Evolutionary conservation across 2,797 vertebrate genomes (phyloP).

Genomic region (Sebastes hubbsi): DNA sequence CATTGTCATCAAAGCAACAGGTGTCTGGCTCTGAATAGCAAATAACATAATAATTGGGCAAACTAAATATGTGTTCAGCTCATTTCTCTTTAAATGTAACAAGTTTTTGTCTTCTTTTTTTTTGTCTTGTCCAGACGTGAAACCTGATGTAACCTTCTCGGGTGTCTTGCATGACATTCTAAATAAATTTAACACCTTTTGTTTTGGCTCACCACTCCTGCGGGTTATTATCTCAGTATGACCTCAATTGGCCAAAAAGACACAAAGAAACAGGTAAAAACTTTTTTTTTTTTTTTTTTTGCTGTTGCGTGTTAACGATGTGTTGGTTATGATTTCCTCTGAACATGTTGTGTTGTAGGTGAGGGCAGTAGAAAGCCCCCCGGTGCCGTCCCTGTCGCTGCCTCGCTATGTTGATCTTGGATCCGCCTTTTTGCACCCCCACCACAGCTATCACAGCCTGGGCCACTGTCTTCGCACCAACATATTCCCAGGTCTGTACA

Average conservation of each 20-base stretch:
- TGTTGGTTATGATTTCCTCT: background rate
- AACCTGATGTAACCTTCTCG: conserved; percentile 19
- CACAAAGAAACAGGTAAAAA: conserved; percentile 22
- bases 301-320: background rate
- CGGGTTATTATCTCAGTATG: conserved; percentile 9
- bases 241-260: conserved; percentile 27
- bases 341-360: conserved; percentile 5
- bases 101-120: background rate
- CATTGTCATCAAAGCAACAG: background rate
- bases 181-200: conserved; percentile 63
- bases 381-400: conserved; percentile 27
- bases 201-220: background rate
- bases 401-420: conserved; percentile 38
- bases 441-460: conserved; percentile 52
- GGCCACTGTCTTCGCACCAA: conserved; percentile 52
- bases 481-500: conserved; percentile 59
- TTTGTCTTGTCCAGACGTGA: background rate
- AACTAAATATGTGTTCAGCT: background rate
- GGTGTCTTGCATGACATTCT: conserved; percentile 30
- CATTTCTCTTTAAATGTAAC: background rate
- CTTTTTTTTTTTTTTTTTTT: background rate
- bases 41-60: background rate
- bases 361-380: background rate
- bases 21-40: background rate
- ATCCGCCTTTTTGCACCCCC: background rate